A percentile compares a stretch with the other conserved stretches of the same genome.
These are phyloP conservation scores for Cephus rjabovi DNA, from an alignment of 2,888 invertebrate species.

Conservation along the genomic window DNA sequence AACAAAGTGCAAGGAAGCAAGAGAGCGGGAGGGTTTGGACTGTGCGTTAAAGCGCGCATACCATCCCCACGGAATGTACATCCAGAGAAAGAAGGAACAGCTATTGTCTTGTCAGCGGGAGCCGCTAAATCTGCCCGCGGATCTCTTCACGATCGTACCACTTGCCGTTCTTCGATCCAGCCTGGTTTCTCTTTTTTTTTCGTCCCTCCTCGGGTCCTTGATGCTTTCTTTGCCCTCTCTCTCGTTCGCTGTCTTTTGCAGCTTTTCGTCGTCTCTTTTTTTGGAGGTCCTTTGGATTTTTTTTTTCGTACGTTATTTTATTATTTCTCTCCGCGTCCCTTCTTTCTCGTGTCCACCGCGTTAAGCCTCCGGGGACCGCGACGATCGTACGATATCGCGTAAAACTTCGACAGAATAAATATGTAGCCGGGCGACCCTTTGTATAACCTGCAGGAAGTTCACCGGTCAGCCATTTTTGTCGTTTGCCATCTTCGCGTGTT, in stretches of 20 bases:
- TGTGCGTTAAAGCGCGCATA: conserved; percentile 43
- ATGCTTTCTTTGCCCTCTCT: neutral
- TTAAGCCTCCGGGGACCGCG: conserved; percentile 9
- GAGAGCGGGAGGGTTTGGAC: conserved; percentile 14
- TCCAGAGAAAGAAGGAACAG: conserved; percentile 55
- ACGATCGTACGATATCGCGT: conserved; percentile 7
- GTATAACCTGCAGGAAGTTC: neutral
- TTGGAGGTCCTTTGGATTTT: conserved; percentile 20
- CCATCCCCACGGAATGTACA: conserved; percentile 54
- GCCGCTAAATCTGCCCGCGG: conserved; percentile 62
- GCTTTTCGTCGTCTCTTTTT: conserved; percentile 27
- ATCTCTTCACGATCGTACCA: conserved; percentile 60
- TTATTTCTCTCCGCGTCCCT: conserved; percentile 26
- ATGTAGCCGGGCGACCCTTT: conserved; percentile 3
- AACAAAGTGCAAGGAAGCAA: conserved; percentile 6
- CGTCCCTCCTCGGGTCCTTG: neutral
- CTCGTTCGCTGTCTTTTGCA: neutral
- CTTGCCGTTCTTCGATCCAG: conserved; percentile 19
- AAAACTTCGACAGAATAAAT: conserved; percentile 6
- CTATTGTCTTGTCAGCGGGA: conserved; percentile 64
- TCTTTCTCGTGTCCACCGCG: conserved; percentile 9
- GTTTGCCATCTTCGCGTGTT: neutral
- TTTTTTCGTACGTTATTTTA: conserved; percentile 36
- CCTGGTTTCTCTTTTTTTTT: neutral
- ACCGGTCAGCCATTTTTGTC: neutral